Evolutionary conservation across 2,888 invertebrate species (phyloP).

Genomic region (Alloplasta piceator): DNA sequence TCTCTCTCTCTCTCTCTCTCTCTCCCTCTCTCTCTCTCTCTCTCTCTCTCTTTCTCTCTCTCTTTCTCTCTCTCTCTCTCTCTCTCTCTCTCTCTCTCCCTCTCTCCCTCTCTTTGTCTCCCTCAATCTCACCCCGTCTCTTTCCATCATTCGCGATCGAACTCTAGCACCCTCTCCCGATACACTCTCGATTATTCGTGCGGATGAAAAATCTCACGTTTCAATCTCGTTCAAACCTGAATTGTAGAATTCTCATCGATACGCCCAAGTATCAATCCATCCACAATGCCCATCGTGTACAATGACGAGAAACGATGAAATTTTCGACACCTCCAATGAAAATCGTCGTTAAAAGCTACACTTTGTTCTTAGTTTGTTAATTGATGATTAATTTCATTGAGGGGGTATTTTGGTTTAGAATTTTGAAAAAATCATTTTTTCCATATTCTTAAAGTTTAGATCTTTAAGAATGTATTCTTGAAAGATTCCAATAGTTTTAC

Average conservation of each 20-base stretch:
- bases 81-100: not conserved
- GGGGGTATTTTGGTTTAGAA: no score
- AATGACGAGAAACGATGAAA: no score
- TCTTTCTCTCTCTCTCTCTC: not conserved
- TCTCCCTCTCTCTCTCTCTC: not conserved
- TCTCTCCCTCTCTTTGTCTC: not conserved
- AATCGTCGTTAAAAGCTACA: no score
- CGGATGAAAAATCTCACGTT: slow-evolving; percentile 50
- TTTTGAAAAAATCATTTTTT: no score
- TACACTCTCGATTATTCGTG: slow-evolving; percentile 46
- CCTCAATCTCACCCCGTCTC: not conserved
- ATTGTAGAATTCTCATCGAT: slow-evolving; percentile 15
- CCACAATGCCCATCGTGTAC: no score
- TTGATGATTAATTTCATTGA: no score
- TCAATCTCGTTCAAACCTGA: slow-evolving; percentile 48
- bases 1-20: not conserved
- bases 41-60: not conserved
- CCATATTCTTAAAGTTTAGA: no score
- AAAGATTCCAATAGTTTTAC: no score
- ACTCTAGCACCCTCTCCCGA: slow-evolving; percentile 26
- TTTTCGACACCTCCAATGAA: no score
- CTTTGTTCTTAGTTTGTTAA: no score
- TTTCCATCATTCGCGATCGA: slow-evolving; percentile 30
- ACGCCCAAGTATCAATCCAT: no score
- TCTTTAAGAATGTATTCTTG: no score